phyloP scores from a whole-genome alignment of 2,113 vertebrate species.

The Poecilia latipinna region DNA sequence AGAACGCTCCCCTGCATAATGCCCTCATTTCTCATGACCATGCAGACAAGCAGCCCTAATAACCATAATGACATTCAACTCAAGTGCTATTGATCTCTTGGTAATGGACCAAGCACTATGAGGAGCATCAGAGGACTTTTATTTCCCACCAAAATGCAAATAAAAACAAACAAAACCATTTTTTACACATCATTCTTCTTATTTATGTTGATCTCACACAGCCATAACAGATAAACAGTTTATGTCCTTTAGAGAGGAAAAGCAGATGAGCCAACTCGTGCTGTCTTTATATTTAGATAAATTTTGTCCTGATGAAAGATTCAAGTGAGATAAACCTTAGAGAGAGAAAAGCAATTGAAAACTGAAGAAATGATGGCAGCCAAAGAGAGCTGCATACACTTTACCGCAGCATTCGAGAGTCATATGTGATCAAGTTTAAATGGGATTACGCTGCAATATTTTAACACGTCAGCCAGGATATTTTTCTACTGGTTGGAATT shows the following conservation, averaged over 20 bases:
- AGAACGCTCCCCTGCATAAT: constrained; percentile 54
- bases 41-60: constrained; percentile 59
- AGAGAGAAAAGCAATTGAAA: not conserved
- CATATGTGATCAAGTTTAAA: not conserved
- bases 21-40: constrained; percentile 65
- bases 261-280: not conserved
- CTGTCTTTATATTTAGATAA: not conserved
- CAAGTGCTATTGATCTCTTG: constrained; percentile 72
- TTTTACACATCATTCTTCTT: constrained; percentile 23
- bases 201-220: constrained; percentile 27
- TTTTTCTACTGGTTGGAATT: not conserved
- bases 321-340: not conserved
- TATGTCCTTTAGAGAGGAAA: not conserved
- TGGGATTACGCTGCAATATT: not conserved
- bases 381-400: not conserved
- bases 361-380: not conserved
- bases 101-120: constrained; percentile 52
- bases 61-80: constrained; percentile 72
- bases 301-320: not conserved
- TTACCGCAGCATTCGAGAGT: not conserved
- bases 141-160: constrained; percentile 31
- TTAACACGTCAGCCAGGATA: not conserved
- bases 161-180: constrained; percentile 43
- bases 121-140: constrained; percentile 37
- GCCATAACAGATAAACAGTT: constrained; percentile 10